Percentiles rank a stretch among this genome's conserved stretches.
Evolutionary conservation across 2,113 vertebrate genomes (phyloP).

Genomic region (Pteropus alecto): DNA sequence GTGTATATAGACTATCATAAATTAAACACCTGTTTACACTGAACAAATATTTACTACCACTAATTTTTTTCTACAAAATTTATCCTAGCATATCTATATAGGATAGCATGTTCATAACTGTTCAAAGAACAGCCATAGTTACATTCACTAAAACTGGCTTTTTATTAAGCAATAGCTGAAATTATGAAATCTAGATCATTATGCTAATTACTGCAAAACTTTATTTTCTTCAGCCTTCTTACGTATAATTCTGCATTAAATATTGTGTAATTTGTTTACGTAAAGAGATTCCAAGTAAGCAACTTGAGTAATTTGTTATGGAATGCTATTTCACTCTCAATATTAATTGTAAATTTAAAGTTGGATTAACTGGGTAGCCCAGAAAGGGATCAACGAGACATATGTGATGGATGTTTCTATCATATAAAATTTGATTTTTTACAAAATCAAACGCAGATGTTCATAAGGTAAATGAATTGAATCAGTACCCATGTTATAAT

Average conservation of each 20-base stretch:
- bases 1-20: constrained; percentile 19
- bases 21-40: constrained; percentile 65
- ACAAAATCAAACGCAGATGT: constrained; percentile 67
- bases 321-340: constrained; percentile 35
- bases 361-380: background rate
- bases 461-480: constrained; percentile 46
- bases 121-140: background rate
- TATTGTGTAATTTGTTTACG: background rate
- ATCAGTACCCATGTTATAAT: background rate
- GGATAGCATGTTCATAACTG: background rate
- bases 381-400: constrained; percentile 23
- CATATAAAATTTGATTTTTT: constrained; percentile 14
- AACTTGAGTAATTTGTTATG: constrained; percentile 5
- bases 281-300: background rate
- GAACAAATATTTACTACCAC: constrained; percentile 45
- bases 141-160: background rate
- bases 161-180: constrained; percentile 23
- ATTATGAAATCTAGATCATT: background rate
- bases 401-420: constrained; percentile 66
- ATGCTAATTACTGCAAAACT: background rate
- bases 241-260: background rate
- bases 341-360: background rate
- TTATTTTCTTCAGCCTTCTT: constrained; percentile 13
- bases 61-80: constrained; percentile 59
- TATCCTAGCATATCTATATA: constrained; percentile 48